These are phyloP conservation scores for Mormyrus iriodes DNA, from an alignment of 2,113 vertebrate species.

Conservation along the genomic window DNA sequence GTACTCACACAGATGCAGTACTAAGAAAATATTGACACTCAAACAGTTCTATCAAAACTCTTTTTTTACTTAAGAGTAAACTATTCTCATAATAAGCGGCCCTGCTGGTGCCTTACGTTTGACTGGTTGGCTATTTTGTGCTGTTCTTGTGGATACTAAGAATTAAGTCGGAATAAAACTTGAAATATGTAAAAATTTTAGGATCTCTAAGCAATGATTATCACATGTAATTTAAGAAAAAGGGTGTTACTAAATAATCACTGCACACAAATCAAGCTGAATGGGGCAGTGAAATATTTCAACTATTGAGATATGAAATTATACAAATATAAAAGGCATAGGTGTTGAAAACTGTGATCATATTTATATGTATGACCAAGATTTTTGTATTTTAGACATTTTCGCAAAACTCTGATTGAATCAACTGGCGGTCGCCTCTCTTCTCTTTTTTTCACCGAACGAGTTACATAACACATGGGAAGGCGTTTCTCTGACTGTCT, in stretches of 20 bases:
- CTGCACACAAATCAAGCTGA: not conserved
- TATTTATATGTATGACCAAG: not conserved
- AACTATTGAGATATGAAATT: not conserved
- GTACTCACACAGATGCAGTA: not conserved
- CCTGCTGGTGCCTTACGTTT: not conserved
- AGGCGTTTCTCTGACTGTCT: not conserved
- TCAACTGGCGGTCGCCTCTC: not conserved
- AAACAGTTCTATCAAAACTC: not conserved
- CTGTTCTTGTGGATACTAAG: not conserved
- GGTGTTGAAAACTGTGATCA: not conserved
- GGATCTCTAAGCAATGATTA: not conserved
- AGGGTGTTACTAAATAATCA: not conserved
- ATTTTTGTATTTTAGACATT: not conserved
- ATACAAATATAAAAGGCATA: not conserved
- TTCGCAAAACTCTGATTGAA: not conserved
- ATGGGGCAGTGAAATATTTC: not conserved
- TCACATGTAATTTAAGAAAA: not conserved
- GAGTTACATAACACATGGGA: conserved; percentile 21
- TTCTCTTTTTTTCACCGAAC: not conserved
- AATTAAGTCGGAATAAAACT: not conserved
- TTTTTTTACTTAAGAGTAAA: not conserved
- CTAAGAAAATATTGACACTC: not conserved
- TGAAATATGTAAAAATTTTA: not conserved
- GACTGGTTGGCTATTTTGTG: not conserved
- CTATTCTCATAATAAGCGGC: not conserved